Conservation (phyloP, 2,797 vertebrate genomes). For the Chiloscyllium punctatum region DNA sequence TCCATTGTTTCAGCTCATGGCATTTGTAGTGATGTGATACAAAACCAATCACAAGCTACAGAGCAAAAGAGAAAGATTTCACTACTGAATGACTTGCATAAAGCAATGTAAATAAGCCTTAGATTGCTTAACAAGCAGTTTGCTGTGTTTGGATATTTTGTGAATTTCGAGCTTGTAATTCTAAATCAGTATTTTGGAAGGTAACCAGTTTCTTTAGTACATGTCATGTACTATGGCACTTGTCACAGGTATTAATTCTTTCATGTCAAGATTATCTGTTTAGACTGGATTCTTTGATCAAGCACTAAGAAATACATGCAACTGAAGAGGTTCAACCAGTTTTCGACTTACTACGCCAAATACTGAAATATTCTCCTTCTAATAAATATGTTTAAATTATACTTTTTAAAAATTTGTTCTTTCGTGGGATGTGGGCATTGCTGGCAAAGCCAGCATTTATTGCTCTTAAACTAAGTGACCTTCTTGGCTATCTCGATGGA, state of each 20-base stretch:
- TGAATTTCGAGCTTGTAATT: not conserved
- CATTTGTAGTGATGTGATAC: not conserved
- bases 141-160: not conserved
- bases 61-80: not conserved
- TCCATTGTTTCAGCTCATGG: not conserved
- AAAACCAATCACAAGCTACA: not conserved
- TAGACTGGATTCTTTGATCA: not conserved
- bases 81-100: not conserved
- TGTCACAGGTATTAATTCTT: not conserved
- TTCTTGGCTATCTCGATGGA: no score
- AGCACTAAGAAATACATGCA: not conserved
- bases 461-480: no score
- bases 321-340: not conserved
- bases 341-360: constrained; percentile 35
- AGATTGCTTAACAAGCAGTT: not conserved
- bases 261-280: not conserved
- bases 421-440: no score
- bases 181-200: not conserved
- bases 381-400: not conserved
- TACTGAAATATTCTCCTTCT: constrained; percentile 6
- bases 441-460: no score
- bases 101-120: not conserved
- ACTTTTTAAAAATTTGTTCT: not conserved
- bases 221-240: not conserved
- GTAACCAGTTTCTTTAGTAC: not conserved